Base-by-base conservation (phyloP, 2,888 invertebrate genomes). In the Agrochola lota region DNA sequence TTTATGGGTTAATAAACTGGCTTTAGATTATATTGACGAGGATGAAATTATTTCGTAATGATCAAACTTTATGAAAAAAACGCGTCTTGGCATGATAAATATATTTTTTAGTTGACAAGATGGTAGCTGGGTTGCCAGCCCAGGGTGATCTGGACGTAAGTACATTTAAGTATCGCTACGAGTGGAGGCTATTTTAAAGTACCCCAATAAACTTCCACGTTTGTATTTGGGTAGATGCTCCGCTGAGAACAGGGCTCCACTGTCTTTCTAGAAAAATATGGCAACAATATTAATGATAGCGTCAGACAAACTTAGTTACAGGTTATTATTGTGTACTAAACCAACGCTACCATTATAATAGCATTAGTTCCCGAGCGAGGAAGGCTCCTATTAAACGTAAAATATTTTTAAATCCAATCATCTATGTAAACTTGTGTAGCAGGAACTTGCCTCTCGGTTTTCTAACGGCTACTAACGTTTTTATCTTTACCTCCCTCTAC, bases 371-470 rank as follows among this genome's bases (percentile, higher is more conserved):
- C 73, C 26, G 67, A 74, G 82, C 59, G 63, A 68, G 30, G 59
- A 66, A 67, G 40, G 46, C 46, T 69, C 62, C 75, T 69, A 60
- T 52, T 77, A 67, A n/a, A 72, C 68, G 66, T 80, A 73, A 79
- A 78, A 80, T 80, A 77, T 86, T 83, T 83, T 80, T 77, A 46
- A 84, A 87, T 89, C 81, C 68, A 81, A 80, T 87, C 67, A 64
- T 66, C 71, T 75, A 59, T 57, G 74, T 71, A 30, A 9, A 35
- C n/a, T 69, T 55, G 20, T 23, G 23, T 11, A 55, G 60, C 71
- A 74, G 71, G 73, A 85, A 85, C 73, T 73, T 68, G 17, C 66
- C 23, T 70, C 67, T 43, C 63, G 30, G 57, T 60, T 52, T 30
- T 70, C 40, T 55, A 66, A 66, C 49, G 26, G 64, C 30, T 77